Evolutionary conservation across 2,888 invertebrate genomes (phyloP).

Genomic region (Oligia latruncula): DNA sequence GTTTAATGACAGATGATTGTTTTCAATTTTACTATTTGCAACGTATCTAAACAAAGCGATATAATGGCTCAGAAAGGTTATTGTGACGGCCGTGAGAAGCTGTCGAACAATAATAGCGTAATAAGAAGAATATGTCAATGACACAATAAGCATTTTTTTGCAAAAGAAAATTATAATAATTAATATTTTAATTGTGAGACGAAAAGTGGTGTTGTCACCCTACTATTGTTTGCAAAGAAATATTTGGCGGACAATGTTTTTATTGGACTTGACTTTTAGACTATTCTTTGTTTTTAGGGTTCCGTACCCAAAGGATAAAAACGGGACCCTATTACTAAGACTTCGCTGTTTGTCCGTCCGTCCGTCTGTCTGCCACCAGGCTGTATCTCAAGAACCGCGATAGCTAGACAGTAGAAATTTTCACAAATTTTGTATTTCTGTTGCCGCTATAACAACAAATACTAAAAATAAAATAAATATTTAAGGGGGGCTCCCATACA

Average conservation of each 20-base stretch:
- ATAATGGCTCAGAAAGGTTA: constrained; percentile 55
- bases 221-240: constrained; percentile 20
- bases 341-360: too few relatives aligned
- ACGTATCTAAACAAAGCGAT: constrained; percentile 52
- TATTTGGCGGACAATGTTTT: background rate
- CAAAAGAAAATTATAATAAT: constrained; percentile 28
- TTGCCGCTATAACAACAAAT: too few relatives aligned
- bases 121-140: constrained; percentile 57
- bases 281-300: background rate
- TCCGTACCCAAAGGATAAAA: too few relatives aligned
- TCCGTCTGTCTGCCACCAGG: too few relatives aligned
- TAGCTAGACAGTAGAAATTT: too few relatives aligned
- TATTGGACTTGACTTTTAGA: background rate
- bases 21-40: constrained; percentile 57
- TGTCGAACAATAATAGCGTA: constrained; percentile 46
- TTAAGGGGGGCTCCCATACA: too few relatives aligned
- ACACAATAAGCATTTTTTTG: constrained; percentile 40
- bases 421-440: too few relatives aligned
- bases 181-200: constrained; percentile 30
- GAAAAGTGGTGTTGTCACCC: constrained; percentile 40
- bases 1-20: constrained; percentile 57
- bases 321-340: background rate
- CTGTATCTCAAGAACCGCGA: too few relatives aligned
- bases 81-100: constrained; percentile 59
- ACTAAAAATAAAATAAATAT: background rate